phyloP scores from a whole-genome alignment of 92 coral and sea anemone species.

The Umimayanthus chanpuru region DNA sequence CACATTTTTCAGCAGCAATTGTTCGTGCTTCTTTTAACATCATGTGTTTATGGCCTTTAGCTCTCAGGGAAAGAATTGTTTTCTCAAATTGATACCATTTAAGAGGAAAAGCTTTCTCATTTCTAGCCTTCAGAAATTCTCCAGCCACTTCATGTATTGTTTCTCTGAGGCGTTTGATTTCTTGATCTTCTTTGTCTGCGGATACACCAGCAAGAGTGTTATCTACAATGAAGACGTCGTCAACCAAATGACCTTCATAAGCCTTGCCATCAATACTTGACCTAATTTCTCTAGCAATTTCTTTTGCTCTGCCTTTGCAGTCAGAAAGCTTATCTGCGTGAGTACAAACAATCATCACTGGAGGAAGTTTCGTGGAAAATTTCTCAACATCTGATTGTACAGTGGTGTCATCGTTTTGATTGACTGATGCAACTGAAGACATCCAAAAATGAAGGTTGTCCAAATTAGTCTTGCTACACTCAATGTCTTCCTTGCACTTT shows the following conservation, averaged over 20 bases:
- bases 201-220: conserved; percentile 49
- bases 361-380: conserved; percentile 1
- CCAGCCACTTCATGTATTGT: conserved; percentile 31
- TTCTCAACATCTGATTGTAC: not conserved
- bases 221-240: conserved; percentile 49
- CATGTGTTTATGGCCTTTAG: conserved; percentile 40
- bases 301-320: not conserved
- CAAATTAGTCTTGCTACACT: not conserved
- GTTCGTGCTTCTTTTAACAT: conserved; percentile 23
- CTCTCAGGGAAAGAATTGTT: conserved; percentile 27
- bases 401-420: not conserved
- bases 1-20: conserved; percentile 42
- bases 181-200: conserved; percentile 19
- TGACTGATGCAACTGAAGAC: not conserved
- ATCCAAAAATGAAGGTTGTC: conserved; percentile 8
- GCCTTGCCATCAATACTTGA: conserved; percentile 22
- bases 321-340: conserved; percentile 5
- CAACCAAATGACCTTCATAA: conserved; percentile 24
- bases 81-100: conserved; percentile 58
- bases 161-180: conserved; percentile 37
- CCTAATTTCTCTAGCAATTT: conserved; percentile 16
- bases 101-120: conserved; percentile 42
- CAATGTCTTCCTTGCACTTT: not conserved
- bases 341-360: conserved; percentile 11
- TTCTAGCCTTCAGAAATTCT: conserved; percentile 38